Percentiles rank a stretch among this genome's conserved stretches.
Conservation (phyloP, 2,888 invertebrate genomes). For the Tryphoninae sp. region DNA sequence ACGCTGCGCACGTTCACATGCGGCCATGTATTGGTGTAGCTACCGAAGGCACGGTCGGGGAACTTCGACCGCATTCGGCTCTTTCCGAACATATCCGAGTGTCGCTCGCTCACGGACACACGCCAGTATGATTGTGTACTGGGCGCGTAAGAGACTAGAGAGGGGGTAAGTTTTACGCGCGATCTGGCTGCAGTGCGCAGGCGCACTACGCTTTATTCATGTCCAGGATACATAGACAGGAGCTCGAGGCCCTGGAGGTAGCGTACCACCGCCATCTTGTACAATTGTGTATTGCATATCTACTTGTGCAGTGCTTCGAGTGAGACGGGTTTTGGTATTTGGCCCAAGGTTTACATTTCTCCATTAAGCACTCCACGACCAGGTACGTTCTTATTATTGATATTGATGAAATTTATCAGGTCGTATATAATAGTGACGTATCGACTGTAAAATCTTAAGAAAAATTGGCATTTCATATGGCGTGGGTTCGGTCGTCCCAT, state of each 20-base stretch:
- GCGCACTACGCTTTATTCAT: not conserved
- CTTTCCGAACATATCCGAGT: no score
- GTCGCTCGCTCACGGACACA: no score
- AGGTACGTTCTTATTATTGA: slow-evolving; percentile 39
- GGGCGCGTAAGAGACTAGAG: no score
- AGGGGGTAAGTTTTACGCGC: no score
- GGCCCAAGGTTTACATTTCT: slow-evolving; percentile 40
- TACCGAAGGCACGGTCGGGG: no score
- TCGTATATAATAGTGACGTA: not conserved
- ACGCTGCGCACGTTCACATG: no score
- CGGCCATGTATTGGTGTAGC: no score
- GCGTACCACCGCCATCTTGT: slow-evolving; percentile 61
- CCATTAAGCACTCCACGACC: slow-evolving; percentile 28
- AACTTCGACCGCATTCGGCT: no score
- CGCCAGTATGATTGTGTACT: no score
- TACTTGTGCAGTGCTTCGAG: slow-evolving; percentile 69
- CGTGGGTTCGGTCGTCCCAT: slow-evolving; percentile 52
- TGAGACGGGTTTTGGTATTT: slow-evolving; percentile 61
- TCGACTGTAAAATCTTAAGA: not conserved
- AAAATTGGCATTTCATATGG: slow-evolving; percentile 32
- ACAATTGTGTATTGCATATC: slow-evolving; percentile 71
- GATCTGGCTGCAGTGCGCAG: no score
- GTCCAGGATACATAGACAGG: slow-evolving; percentile 29
- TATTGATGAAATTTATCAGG: slow-evolving; percentile 4
- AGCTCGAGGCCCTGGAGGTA: slow-evolving; percentile 31